Evolutionary conservation across 2,888 invertebrate genomes (phyloP).

Genomic region (Nomada goodeniana): DNA sequence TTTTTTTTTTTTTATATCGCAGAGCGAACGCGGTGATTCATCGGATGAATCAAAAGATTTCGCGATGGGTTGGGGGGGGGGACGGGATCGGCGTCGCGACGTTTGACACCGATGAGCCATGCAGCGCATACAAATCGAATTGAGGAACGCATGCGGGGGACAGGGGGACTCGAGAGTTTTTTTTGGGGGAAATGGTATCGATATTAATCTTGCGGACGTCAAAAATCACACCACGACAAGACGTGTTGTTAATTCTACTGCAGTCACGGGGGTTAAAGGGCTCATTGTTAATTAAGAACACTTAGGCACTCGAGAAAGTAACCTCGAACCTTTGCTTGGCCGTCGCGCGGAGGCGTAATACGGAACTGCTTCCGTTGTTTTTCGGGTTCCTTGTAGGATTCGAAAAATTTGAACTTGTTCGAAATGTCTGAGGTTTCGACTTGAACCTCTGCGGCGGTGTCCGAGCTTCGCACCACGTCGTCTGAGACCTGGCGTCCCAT

Average conservation of each 20-base stretch:
- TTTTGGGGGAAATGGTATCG: neutral
- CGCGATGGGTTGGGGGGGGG: too few species aligned
- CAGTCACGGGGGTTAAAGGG: neutral
- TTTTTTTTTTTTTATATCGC: neutral
- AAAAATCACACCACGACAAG: neutral
- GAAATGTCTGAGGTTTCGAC: slow-evolving; percentile 93
- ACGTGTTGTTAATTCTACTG: neutral
- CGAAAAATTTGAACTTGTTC: slow-evolving; percentile 95
- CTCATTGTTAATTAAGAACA: slow-evolving; percentile 6
- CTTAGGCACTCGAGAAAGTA: slow-evolving; percentile 20
- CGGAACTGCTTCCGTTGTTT: slow-evolving; percentile 90
- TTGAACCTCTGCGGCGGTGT: slow-evolving; percentile 90
- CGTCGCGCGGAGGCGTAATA: slow-evolving; percentile 95
- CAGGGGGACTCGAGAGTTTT: neutral
- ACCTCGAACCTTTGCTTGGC: slow-evolving; percentile 88
- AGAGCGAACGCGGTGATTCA: neutral
- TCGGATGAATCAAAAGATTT: neutral
- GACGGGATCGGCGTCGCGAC: neutral
- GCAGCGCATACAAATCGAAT: neutral
- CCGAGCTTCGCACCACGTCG: slow-evolving; percentile 91
- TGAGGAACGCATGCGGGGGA: neutral
- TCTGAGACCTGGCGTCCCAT: slow-evolving; percentile 86
- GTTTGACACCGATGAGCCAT: neutral
- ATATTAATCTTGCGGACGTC: neutral
- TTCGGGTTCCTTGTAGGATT: slow-evolving; percentile 91